phyloP scores from a whole-genome alignment of 2,113 vertebrate species.

The Tachycineta bicolor region DNA sequence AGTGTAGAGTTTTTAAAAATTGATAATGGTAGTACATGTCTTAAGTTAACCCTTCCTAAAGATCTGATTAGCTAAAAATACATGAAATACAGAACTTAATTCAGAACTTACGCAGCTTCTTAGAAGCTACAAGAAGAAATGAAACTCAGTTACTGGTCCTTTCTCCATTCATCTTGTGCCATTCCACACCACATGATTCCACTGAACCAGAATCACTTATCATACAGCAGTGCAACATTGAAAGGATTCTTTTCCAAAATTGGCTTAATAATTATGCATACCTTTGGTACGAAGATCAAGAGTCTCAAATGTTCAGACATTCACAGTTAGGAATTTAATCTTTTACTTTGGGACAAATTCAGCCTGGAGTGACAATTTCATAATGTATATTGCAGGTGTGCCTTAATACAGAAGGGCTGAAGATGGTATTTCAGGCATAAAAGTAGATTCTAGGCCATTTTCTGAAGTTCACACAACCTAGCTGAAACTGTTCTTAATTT shows the following conservation, averaged over 20 bases:
- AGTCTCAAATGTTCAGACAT: not conserved
- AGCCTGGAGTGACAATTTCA: conserved; percentile 10
- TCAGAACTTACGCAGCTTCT: not conserved
- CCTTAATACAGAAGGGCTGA: not conserved
- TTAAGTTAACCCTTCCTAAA: not conserved
- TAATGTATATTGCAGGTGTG: not conserved
- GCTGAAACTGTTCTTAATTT: not conserved
- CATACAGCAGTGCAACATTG: not conserved
- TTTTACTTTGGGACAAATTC: not conserved
- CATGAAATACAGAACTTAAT: not conserved
- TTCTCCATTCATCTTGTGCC: not conserved
- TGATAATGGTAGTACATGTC: not conserved
- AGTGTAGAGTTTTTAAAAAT: not conserved
- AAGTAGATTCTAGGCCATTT: not conserved
- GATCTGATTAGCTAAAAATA: not conserved
- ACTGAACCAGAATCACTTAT: not conserved
- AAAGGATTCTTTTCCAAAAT: conserved; percentile 5
- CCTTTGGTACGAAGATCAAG: conserved; percentile 13
- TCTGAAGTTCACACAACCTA: not conserved
- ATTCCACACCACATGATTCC: not conserved
- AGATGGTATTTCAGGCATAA: not conserved
- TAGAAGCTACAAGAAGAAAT: not conserved
- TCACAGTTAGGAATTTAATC: not conserved
- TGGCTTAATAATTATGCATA: not conserved
- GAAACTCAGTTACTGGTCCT: not conserved